A percentile compares a stretch with the other conserved stretches of the same genome.
Evolutionary conservation across 2,797 vertebrate genomes (phyloP).

Genomic region (Acomys russatus): DNA sequence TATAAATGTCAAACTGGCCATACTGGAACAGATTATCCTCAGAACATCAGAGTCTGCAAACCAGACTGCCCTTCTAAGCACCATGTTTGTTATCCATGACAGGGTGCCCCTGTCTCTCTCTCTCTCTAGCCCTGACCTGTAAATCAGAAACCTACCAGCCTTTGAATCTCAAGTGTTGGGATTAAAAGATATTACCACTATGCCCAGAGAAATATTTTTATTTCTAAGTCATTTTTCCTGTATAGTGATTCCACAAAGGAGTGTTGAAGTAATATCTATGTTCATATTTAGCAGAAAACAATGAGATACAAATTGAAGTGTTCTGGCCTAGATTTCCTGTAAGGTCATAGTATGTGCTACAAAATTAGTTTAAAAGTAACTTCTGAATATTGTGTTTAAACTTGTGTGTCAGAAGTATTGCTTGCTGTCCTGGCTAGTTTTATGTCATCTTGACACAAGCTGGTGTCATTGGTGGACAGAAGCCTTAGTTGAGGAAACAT

Average conservation of each 20-base stretch:
- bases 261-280: neutral
- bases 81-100: neutral
- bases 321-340: neutral
- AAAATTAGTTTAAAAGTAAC: slow-evolving; percentile 3
- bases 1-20: neutral
- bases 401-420: neutral
- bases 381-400: slow-evolving; percentile 37
- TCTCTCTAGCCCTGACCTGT: neutral
- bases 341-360: neutral
- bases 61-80: neutral
- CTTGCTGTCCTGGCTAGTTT: neutral
- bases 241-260: neutral
- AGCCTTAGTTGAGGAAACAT: neutral
- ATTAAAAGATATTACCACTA: neutral
- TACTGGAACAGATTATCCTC: neutral
- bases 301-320: neutral
- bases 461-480: neutral
- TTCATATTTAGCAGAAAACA: slow-evolving; percentile 58
- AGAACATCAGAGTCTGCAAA: slow-evolving; percentile 1
- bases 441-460: neutral
- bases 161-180: too few species aligned
- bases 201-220: neutral
- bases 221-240: neutral
- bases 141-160: too few species aligned
- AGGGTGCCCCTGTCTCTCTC: neutral